Conservation (phyloP, 2,113 vertebrate genomes). For the Psammodynastes pulverulentus region DNA sequence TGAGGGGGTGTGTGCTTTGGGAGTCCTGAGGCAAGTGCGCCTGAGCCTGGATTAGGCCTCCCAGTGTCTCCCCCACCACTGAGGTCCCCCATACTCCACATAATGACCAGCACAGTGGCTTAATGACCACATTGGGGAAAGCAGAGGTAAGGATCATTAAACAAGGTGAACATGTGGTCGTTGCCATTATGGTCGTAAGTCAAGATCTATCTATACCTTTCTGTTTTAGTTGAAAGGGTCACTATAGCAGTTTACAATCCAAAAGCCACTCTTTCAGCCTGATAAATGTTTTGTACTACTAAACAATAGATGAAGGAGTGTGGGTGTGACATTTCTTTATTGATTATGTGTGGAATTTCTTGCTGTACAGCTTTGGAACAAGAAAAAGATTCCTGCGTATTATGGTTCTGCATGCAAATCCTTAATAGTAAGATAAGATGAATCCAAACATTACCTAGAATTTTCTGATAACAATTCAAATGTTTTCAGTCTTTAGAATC, state of each 20-base stretch:
- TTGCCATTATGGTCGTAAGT: not conserved
- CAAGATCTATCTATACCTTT: not conserved
- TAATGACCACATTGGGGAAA: not conserved
- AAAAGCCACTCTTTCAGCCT: not conserved
- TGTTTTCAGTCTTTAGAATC: not conserved
- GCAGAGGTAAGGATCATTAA: not conserved
- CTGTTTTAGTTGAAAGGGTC: not conserved
- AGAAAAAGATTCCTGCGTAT: not conserved
- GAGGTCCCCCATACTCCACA: not conserved
- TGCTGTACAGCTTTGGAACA: not conserved
- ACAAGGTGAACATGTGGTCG: not conserved
- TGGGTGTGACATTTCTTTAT: not conserved
- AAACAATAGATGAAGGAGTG: not conserved
- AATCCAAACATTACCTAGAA: not conserved
- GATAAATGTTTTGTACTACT: not conserved
- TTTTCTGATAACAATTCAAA: not conserved
- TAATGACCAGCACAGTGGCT: not conserved
- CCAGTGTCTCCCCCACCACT: not conserved
- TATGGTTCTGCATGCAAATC: not conserved
- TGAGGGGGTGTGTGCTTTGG: not conserved
- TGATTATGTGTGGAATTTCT: not conserved
- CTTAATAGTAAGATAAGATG: not conserved
- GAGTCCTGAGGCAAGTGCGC: not conserved
- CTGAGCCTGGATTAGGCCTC: not conserved
- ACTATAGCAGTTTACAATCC: not conserved